phyloP scores from a whole-genome alignment of 2,113 vertebrate species.

The human region GRCh38 chr4:48608501-48609000 shows the following conservation, averaged over 20 bases:
- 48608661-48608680: not conserved
- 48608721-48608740: not conserved
- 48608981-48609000: conserved; percentile 98
- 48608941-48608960: not conserved
- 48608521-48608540: not conserved
- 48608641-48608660: conserved; percentile 16
- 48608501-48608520: not conserved
- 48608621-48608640: conserved; percentile 29
- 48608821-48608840: not conserved
- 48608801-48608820: not conserved
- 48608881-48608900: not conserved
- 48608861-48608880: not conserved
- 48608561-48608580: not conserved
- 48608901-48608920: not conserved
- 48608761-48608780: not conserved
- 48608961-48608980: not conserved
- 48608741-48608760: not conserved
- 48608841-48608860: not conserved
- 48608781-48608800: not conserved
- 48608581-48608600: conserved; percentile 28
- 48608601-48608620: not conserved
- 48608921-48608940: not conserved
- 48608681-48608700: conserved; percentile 17
- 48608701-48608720: not conserved
- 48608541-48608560: not conserved